Conservation (phyloP, 1,140 invertebrate species). For the Triops longicaudatus region DNA sequence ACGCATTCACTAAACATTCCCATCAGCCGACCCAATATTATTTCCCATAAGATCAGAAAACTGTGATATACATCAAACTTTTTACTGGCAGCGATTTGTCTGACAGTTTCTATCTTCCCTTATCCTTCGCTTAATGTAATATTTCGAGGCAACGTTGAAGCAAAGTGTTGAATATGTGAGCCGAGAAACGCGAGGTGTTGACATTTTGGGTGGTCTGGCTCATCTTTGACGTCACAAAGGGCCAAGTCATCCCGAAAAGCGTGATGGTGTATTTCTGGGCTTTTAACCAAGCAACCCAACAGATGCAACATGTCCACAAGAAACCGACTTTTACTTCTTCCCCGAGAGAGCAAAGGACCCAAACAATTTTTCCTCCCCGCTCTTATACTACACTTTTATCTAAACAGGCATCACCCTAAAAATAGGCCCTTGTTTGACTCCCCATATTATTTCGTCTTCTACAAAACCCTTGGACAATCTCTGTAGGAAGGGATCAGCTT, state of each 20-base stretch:
- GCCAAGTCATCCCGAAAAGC: conserved; percentile 6
- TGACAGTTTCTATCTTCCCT: neutral
- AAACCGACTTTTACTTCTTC: conserved; percentile 5
- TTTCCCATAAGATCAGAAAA: no score
- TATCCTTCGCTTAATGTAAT: neutral
- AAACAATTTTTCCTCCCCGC: neutral
- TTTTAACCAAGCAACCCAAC: conserved; percentile 9
- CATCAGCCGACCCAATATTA: no score
- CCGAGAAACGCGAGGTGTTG: neutral
- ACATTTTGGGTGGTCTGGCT: conserved; percentile 10
- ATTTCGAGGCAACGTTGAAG: neutral
- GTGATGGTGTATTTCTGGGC: conserved; percentile 14
- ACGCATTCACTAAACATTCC: no score
- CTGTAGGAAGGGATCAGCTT: no score
- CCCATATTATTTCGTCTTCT: neutral
- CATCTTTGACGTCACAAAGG: conserved; percentile 13
- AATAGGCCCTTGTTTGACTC: neutral
- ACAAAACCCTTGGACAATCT: neutral
- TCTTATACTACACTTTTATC: conserved; percentile 8
- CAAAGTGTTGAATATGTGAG: neutral
- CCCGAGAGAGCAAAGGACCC: neutral
- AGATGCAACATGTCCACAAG: conserved; percentile 14
- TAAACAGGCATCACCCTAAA: conserved; percentile 15
- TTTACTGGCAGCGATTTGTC: neutral
- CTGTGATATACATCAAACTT: neutral